These are phyloP conservation scores for Camponotus fellah DNA, from an alignment of 2,888 invertebrate genomes.

Conservation along the genomic window DNA sequence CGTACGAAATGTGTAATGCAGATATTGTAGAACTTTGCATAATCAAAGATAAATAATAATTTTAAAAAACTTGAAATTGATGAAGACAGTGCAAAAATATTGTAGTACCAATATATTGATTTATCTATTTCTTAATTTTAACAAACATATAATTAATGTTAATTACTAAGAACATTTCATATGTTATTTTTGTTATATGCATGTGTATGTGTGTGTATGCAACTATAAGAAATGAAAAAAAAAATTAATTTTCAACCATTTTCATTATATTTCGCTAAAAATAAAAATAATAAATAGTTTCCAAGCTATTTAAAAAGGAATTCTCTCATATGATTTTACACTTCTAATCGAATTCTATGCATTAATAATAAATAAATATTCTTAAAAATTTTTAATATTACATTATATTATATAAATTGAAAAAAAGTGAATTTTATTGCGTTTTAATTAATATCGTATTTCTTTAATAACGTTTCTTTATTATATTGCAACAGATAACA, in stretches of 20 bases:
- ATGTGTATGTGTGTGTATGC: neutral
- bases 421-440: neutral
- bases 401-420: neutral
- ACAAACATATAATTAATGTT: neutral
- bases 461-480: neutral
- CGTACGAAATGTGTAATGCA: constrained; percentile 78
- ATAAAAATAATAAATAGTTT: neutral
- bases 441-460: neutral
- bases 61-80: neutral
- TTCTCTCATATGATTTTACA: neutral
- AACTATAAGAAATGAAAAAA: neutral
- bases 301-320: neutral
- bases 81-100: neutral
- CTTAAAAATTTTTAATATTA: neutral
- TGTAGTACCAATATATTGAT: neutral
- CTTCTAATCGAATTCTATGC: neutral
- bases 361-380: neutral
- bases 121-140: neutral
- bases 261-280: neutral
- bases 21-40: neutral
- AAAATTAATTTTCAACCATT: neutral
- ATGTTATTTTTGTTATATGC: neutral
- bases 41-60: neutral
- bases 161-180: neutral
- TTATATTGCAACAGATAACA: constrained; percentile 89